A percentile compares a stretch with the other conserved stretches of the same genome.
Conservation (phyloP, 2,888 invertebrate genomes). For the Tiphia femorata region DNA sequence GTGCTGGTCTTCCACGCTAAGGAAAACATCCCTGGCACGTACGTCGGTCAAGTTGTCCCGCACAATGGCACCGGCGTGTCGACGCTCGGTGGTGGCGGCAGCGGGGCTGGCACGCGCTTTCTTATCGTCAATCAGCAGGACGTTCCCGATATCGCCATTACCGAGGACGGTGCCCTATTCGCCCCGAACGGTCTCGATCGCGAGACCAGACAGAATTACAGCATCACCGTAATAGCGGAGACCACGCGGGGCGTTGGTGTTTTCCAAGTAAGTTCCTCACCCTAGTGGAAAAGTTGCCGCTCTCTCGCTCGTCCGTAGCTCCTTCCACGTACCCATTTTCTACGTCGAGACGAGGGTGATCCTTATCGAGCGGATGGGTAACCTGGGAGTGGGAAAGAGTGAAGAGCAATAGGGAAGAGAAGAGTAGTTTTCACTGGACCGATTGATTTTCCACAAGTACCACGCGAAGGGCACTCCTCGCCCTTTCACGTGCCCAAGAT, state of each 20-base stretch:
- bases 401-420: too few relatives aligned
- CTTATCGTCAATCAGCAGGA: conserved; percentile 88
- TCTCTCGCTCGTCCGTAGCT: too few relatives aligned
- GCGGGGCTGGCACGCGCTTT: conserved; percentile 74
- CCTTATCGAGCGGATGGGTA: too few relatives aligned
- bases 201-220: conserved; percentile 79
- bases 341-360: too few relatives aligned
- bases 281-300: too few relatives aligned
- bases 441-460: too few relatives aligned
- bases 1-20: conserved; percentile 82
- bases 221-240: conserved; percentile 85
- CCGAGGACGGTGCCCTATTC: conserved; percentile 83
- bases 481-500: too few relatives aligned
- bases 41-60: conserved; percentile 80
- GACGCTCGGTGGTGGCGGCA: conserved; percentile 45
- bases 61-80: conserved; percentile 67
- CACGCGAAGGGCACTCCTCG: too few relatives aligned
- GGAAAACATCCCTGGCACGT: conserved; percentile 81
- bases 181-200: conserved; percentile 83
- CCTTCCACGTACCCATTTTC: too few relatives aligned
- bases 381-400: too few relatives aligned
- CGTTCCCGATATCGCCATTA: conserved; percentile 83
- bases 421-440: too few relatives aligned
- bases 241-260: conserved; percentile 79
- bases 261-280: conserved; percentile 78